Evolutionary conservation across 2,888 invertebrate genomes (phyloP).

Genomic region (Sceliomorpha sp.): DNA sequence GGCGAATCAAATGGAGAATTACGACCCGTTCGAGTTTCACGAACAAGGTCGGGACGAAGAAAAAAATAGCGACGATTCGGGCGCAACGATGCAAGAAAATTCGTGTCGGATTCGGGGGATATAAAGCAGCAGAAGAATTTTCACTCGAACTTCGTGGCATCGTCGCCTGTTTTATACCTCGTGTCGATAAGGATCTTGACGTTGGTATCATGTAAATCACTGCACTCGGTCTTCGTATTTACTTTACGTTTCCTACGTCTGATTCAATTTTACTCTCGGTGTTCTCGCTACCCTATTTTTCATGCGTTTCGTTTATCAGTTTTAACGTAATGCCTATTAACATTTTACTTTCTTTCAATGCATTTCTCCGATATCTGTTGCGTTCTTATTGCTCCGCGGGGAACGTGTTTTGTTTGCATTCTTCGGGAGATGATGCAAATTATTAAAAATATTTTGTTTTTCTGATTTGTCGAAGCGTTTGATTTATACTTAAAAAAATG

Average conservation of each 20-base stretch:
- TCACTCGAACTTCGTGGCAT: slow-evolving; percentile 12
- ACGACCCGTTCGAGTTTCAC: slow-evolving; percentile 10
- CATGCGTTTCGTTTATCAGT: slow-evolving; percentile 15
- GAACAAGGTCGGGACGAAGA: slow-evolving; percentile 8
- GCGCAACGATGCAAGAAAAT: slow-evolving; percentile 3
- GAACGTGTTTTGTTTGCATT: too few species aligned
- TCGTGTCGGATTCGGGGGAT: too few species aligned
- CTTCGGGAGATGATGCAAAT: too few species aligned
- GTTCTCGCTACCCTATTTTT: background rate
- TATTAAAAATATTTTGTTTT: too few species aligned
- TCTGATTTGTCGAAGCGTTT: too few species aligned
- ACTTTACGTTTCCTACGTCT: slow-evolving; percentile 7
- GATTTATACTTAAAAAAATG: too few species aligned
- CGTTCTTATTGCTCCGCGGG: too few species aligned
- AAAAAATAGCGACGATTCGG: background rate
- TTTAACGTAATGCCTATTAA: too few species aligned
- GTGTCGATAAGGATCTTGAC: slow-evolving; percentile 24
- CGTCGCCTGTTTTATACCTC: slow-evolving; percentile 13
- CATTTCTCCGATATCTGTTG: too few species aligned
- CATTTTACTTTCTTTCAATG: too few species aligned
- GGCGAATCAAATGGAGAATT: slow-evolving; percentile 16
- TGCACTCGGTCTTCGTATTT: slow-evolving; percentile 7
- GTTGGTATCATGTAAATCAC: slow-evolving; percentile 26
- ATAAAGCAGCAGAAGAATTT: slow-evolving; percentile 17
- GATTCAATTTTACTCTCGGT: slow-evolving; percentile 7